Evolutionary conservation across 1,140 invertebrate genomes (phyloP).

Genomic region (Mercenaria mercenaria): DNA sequence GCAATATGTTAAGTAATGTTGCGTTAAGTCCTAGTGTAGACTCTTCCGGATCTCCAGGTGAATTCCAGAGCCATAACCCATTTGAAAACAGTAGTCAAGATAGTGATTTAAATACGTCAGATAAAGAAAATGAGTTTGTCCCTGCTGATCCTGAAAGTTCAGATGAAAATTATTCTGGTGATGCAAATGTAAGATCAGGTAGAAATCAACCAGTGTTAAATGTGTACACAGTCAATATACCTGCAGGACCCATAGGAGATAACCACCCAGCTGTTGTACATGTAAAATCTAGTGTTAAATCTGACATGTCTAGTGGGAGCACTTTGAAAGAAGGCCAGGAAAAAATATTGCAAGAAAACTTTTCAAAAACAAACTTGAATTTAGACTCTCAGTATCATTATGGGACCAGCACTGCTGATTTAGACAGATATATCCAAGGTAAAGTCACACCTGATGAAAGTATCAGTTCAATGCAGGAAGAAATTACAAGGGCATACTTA

Average conservation of each 20-base stretch:
- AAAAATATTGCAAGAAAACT: conserved; percentile 56
- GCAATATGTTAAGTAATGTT: conserved; percentile 76
- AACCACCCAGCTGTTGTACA: conserved; percentile 59
- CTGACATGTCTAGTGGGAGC: not conserved
- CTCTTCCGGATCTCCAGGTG: conserved; percentile 71
- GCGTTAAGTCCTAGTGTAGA: conserved; percentile 73
- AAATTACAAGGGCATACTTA: conserved; percentile 55
- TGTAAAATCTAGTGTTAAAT: conserved; percentile 39
- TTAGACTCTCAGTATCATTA: conserved; percentile 53
- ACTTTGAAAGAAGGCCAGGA: conserved; percentile 46
- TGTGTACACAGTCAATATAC: conserved; percentile 56
- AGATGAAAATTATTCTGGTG: conserved; percentile 36
- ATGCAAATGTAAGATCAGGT: not conserved
- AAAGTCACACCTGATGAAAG: conserved; percentile 36
- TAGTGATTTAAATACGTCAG: conserved; percentile 75
- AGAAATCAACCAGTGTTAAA: conserved; percentile 57
- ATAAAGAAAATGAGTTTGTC: conserved; percentile 81
- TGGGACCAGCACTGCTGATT: conserved; percentile 35
- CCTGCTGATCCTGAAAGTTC: conserved; percentile 42
- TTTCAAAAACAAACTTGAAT: conserved; percentile 36
- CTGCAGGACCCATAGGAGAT: conserved; percentile 55
- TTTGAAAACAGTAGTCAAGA: conserved; percentile 72
- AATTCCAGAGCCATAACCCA: conserved; percentile 65
- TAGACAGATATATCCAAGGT: conserved; percentile 40
- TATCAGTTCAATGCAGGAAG: conserved; percentile 58